Evolutionary conservation across 2,888 invertebrate genomes (phyloP).

Genomic region (Agrilus mali): DNA sequence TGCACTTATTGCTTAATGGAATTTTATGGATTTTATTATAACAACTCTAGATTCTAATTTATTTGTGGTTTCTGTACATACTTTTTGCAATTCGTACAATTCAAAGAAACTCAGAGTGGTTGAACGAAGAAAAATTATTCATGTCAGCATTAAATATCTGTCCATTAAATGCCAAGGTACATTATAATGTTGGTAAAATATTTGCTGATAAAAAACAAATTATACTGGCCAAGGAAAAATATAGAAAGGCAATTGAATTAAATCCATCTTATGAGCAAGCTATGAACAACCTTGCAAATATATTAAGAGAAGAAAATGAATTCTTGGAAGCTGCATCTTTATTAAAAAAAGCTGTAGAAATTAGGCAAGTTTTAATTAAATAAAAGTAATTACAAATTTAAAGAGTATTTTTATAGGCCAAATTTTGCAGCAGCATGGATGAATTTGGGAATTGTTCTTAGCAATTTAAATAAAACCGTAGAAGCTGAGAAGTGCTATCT

Average conservation of each 20-base stretch:
- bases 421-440: slow-evolving; percentile 96
- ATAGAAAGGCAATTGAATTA: slow-evolving; percentile 46
- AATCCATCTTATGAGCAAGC: slow-evolving; percentile 80
- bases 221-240: slow-evolving; percentile 60
- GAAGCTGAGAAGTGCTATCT: slow-evolving; percentile 70
- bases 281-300: slow-evolving; percentile 86
- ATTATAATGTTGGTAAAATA: slow-evolving; percentile 85
- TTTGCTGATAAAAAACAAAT: slow-evolving; percentile 62
- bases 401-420: slow-evolving; percentile 37
- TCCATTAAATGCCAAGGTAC: slow-evolving; percentile 87
- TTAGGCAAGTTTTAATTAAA: slow-evolving; percentile 43
- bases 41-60: slow-evolving; percentile 23
- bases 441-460: slow-evolving; percentile 90
- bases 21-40: slow-evolving; percentile 21
- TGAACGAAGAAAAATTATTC: slow-evolving; percentile 65
- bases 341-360: slow-evolving; percentile 55
- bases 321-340: slow-evolving; percentile 60
- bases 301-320: slow-evolving; percentile 58
- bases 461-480: slow-evolving; percentile 52
- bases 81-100: slow-evolving; percentile 35
- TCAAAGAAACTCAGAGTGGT: slow-evolving; percentile 67
- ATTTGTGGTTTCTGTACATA: slow-evolving; percentile 6
- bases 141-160: slow-evolving; percentile 74
- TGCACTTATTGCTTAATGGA: slow-evolving; percentile 12
- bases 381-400: too few relatives aligned